phyloP scores from a whole-genome alignment of 1,140 invertebrate species.

The Drosophila insularis region DNA sequence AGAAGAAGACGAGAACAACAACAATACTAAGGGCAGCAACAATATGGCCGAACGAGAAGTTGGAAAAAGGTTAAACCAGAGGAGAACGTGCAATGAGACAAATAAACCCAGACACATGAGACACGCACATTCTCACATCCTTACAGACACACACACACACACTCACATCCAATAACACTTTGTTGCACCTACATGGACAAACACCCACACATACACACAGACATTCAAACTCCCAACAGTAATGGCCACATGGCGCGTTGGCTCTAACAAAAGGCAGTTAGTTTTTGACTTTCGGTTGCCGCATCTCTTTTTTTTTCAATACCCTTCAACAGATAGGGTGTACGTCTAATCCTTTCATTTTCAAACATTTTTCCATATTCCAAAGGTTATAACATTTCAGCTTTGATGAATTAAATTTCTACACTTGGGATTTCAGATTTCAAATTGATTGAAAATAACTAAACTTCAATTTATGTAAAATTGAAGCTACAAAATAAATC shows the following conservation, averaged over 20 bases:
- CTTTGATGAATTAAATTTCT: no score
- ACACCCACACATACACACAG: slow-evolving; percentile 22
- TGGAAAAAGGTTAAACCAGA: slow-evolving; percentile 60
- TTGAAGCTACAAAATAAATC: no score
- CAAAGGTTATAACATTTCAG: no score
- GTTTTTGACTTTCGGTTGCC: slow-evolving; percentile 67
- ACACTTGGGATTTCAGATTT: no score
- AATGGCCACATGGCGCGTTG: slow-evolving; percentile 72
- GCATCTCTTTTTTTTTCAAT: slow-evolving; percentile 26
- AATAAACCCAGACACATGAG: slow-evolving; percentile 26
- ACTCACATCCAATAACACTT: slow-evolving; percentile 33
- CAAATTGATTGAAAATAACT: no score
- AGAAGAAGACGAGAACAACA: slow-evolving; percentile 50
- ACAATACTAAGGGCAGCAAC: slow-evolving; percentile 48
- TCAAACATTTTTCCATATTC: no score
- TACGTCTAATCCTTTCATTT: not conserved
- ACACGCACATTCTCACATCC: slow-evolving; percentile 34
- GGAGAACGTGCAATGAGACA: slow-evolving; percentile 52
- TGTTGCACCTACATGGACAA: slow-evolving; percentile 33
- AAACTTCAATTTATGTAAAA: no score
- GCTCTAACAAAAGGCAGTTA: slow-evolving; percentile 74
- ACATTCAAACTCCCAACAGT: slow-evolving; percentile 32
- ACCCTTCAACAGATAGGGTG: not conserved
- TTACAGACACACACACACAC: slow-evolving; percentile 27
- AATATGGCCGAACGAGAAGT: slow-evolving; percentile 53